Percentiles rank a stretch among this genome's conserved stretches.
phyloP scores from a whole-genome alignment of 2,797 vertebrate species.

The Coreius guichenoti region DNA sequence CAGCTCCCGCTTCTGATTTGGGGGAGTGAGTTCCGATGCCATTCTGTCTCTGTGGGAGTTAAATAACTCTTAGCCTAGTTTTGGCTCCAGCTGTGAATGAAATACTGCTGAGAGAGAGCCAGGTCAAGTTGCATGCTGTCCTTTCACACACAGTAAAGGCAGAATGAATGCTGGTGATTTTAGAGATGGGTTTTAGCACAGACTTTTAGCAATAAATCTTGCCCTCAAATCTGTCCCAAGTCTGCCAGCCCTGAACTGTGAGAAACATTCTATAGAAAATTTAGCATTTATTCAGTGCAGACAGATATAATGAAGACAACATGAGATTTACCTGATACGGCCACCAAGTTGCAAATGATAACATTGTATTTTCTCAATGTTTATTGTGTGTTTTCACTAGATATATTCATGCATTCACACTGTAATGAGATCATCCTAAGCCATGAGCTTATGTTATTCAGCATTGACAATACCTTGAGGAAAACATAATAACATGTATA shows the following conservation, averaged over 20 bases:
- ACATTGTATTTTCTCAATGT: neutral
- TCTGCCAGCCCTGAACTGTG: constrained; percentile 17
- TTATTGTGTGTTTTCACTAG: neutral
- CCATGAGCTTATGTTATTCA: neutral
- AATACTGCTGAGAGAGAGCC: constrained; percentile 45
- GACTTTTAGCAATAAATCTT: constrained; percentile 2
- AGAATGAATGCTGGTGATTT: constrained; percentile 18
- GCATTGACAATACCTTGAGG: neutral
- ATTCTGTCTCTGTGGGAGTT: constrained; percentile 64
- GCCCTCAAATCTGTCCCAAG: neutral
- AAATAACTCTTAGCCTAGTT: constrained; percentile 62
- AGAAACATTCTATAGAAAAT: neutral
- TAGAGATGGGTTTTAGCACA: constrained; percentile 9
- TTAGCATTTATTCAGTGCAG: neutral
- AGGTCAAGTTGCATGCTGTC: constrained; percentile 38
- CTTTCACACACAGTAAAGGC: constrained; percentile 11
- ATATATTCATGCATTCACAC: neutral
- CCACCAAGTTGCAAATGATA: neutral
- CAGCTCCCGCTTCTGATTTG: neutral
- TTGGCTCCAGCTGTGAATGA: constrained; percentile 62
- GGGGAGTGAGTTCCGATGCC: constrained; percentile 66
- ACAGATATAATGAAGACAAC: neutral
- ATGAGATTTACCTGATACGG: neutral
- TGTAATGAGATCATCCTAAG: neutral
- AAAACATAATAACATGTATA: neutral